Base-by-base conservation (phyloP, 2,888 invertebrate genomes). In the Endomychus coccineus region DNA sequence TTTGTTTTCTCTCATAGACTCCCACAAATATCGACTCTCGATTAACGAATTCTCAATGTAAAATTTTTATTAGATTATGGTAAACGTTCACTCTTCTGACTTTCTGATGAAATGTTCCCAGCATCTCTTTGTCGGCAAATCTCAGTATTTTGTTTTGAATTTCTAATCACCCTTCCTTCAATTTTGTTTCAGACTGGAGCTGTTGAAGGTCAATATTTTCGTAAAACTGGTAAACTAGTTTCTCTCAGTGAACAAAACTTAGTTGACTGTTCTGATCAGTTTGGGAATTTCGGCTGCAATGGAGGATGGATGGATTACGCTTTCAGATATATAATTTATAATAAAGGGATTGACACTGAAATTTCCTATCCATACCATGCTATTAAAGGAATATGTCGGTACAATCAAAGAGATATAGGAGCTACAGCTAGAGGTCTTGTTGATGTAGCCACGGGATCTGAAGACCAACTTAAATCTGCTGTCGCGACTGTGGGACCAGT, bases 201-300 rank as follows among this genome's bases (percentile, higher is more conserved):
- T 0, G 67, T 92, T 9, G 92, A 91, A 69, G 91, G 82, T 1
- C 90, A 91, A 66, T 83, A 91, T 66, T 91, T 77, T 74, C 78
- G 89, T 48, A 78, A 81, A 67, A 71, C 72, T n/a, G 83, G 83
- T 6, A 71, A 71, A 47, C 70, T 92, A 34, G 75, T 88, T 16
- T 87, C 89, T 1, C 75, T 94, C 7, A 90, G 89, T 46, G 92
- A 94, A 69, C 92, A 94, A 70, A 91, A 94, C 68, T 71, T 94
- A 44, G 73, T 94, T 36, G 92, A 94, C 69, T 94, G 92, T 61
- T 89, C 90, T 3, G 53, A 63, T 2, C 68, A 57, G 3, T 71
- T 67, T 41, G 68, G 64, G 4, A 72, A 72, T 47, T 45, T 56
- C 14, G 75, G 73, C 1, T 75, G 74, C 48, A 51, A 63, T 19